Conservation (phyloP, 2,888 invertebrate species). For the Steinernema scapterisci region DNA sequence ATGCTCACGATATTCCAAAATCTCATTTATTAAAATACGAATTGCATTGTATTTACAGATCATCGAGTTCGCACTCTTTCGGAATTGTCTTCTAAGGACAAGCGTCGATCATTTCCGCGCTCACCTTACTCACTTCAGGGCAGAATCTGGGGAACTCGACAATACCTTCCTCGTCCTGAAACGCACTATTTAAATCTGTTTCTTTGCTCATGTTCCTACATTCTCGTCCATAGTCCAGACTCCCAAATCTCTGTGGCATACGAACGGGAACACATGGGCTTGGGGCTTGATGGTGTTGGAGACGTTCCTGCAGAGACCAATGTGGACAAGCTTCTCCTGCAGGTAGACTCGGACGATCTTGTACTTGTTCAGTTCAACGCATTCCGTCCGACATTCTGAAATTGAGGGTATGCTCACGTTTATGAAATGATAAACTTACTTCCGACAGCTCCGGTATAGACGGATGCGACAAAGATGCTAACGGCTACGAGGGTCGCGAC, state of each 20-base stretch:
- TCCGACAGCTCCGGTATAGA: constrained; percentile 2
- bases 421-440: neutral
- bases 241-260: constrained; percentile 50
- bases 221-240: constrained; percentile 49
- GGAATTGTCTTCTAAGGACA: constrained; percentile 38
- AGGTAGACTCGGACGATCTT: constrained; percentile 55
- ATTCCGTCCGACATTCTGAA: constrained; percentile 52
- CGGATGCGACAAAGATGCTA: neutral
- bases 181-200: neutral
- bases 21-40: neutral
- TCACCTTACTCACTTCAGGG: constrained; percentile 44
- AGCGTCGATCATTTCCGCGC: constrained; percentile 39
- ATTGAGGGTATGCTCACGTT: neutral
- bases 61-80: neutral
- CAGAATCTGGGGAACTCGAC: constrained; percentile 47
- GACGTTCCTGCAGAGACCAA: constrained; percentile 34
- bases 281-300: constrained; percentile 26
- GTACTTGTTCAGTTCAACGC: constrained; percentile 49
- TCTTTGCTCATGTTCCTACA: constrained; percentile 33
- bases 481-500: neutral
- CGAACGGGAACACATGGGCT: constrained; percentile 49
- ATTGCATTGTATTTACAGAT: constrained; percentile 30
- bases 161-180: constrained; percentile 56
- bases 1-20: too few species aligned
- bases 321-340: constrained; percentile 38